phyloP scores from a whole-genome alignment of 2,888 invertebrate genomes.

The Ommatoiulus sabulosus region DNA sequence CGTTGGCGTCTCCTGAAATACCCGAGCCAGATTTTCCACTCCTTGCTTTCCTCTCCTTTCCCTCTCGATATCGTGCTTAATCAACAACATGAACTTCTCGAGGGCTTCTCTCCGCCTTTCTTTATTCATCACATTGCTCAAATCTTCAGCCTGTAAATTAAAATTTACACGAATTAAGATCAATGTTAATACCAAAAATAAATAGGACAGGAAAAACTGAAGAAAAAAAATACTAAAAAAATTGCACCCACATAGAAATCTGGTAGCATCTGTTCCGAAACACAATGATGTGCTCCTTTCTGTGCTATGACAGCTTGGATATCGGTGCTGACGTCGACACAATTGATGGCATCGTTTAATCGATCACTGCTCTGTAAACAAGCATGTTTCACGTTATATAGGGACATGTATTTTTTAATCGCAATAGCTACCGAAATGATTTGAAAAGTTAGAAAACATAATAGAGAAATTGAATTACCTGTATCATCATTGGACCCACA shows the following conservation, averaged over 20 bases:
- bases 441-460: too few relatives aligned
- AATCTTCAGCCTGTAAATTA: conserved; percentile 81
- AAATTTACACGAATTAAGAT: neutral
- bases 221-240: neutral
- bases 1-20: conserved; percentile 85
- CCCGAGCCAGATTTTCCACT: conserved; percentile 87
- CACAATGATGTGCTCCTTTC: conserved; percentile 77
- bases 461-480: conserved; percentile 63
- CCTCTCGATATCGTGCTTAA: conserved; percentile 88
- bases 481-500: conserved; percentile 78
- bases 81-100: conserved; percentile 84
- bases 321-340: conserved; percentile 73
- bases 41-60: conserved; percentile 91
- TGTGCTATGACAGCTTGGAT: conserved; percentile 76
- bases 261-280: conserved; percentile 85
- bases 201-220: neutral
- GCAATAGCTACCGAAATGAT: too few relatives aligned
- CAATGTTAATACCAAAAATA: neutral
- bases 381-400: conserved; percentile 56
- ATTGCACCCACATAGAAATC: conserved; percentile 79
- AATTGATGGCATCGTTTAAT: conserved; percentile 76
- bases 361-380: conserved; percentile 76
- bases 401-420: neutral
- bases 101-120: conserved; percentile 89
- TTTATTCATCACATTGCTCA: conserved; percentile 90